Conservation (phyloP, 1,140 invertebrate species). For the Catajapyx aquilonaris region DNA sequence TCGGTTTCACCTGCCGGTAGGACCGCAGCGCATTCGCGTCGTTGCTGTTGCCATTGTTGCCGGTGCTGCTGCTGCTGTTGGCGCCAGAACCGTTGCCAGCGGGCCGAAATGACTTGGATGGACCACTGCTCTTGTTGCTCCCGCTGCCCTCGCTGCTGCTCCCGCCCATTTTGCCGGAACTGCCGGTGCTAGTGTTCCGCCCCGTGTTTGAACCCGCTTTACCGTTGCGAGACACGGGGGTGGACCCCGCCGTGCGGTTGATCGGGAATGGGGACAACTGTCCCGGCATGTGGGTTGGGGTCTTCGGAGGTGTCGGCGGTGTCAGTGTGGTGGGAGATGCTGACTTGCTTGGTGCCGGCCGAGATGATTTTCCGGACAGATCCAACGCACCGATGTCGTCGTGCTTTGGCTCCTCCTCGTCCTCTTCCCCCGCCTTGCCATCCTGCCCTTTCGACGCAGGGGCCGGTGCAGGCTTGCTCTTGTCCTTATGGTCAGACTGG, state of each 20-base stretch:
- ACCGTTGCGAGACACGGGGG: too few species aligned
- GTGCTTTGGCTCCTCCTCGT: slow-evolving; percentile 6
- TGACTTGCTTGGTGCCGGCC: slow-evolving; percentile 4
- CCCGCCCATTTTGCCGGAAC: slow-evolving; percentile 2
- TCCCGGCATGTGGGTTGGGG: too few species aligned
- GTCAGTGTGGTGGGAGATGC: not conserved
- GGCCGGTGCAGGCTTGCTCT: too few species aligned
- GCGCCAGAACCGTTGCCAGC: slow-evolving; percentile 3
- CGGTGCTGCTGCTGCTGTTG: slow-evolving; percentile 9
- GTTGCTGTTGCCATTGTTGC: slow-evolving; percentile 6
- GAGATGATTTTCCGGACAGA: slow-evolving; percentile 15
- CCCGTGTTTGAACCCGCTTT: too few species aligned
- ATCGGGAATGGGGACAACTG: too few species aligned
- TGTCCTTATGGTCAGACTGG: too few species aligned
- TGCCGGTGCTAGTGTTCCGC: too few species aligned
- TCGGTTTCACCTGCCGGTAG: slow-evolving; percentile 2
- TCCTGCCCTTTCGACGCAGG: too few species aligned
- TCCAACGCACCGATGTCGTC: slow-evolving; percentile 14
- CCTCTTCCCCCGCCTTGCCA: slow-evolving; percentile 1
- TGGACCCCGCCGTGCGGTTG: too few species aligned
- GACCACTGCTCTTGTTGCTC: slow-evolving; percentile 7
- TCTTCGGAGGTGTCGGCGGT: not conserved
- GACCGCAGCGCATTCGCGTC: slow-evolving; percentile 6
- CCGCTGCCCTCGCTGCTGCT: slow-evolving; percentile 2
- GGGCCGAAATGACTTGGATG: slow-evolving; percentile 3